Evolutionary conservation across 2,888 invertebrate species (phyloP).

Genomic region (Drosophila nigritarsus): DNA sequence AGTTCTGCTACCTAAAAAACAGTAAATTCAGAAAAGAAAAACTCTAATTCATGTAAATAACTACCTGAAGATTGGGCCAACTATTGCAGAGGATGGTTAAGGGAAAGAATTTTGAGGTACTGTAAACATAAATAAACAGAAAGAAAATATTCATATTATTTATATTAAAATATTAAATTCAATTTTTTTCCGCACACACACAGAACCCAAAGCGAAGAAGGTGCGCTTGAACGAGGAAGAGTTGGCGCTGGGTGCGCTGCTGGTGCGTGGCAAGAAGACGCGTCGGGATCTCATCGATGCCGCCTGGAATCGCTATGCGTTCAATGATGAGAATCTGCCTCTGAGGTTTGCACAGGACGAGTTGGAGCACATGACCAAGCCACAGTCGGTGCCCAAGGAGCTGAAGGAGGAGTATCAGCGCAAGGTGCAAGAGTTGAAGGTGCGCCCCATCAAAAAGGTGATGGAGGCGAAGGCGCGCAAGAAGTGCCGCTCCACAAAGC

Average conservation of each 20-base stretch:
- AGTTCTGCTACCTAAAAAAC: neutral
- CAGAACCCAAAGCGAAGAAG: constrained; percentile 85
- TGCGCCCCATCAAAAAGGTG: constrained; percentile 98
- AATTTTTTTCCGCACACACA: neutral
- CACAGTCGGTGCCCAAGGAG: constrained; percentile 93
- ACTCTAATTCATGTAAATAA: neutral
- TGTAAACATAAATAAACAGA: neutral
- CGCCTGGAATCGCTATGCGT: constrained; percentile 96
- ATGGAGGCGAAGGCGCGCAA: constrained; percentile 99
- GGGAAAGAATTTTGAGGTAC: neutral
- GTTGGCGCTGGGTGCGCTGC: constrained; percentile 95
- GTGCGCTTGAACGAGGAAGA: constrained; percentile 93
- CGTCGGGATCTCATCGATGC: constrained; percentile 95
- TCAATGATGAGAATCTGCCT: constrained; percentile 96
- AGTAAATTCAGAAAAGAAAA: neutral
- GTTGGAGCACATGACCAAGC: constrained; percentile 93
- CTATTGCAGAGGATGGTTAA: neutral
- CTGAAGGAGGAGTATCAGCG: constrained; percentile 94
- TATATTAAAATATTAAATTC: neutral
- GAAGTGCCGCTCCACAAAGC: constrained; percentile 94
- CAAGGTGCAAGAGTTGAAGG: constrained; percentile 93
- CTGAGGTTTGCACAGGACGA: constrained; percentile 99
- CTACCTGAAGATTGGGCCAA: neutral
- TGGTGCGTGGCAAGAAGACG: constrained; percentile 95
- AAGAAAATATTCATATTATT: neutral